Conservation (phyloP, 1,140 invertebrate species). For the silkworm (Bombyx mori) region DNA sequence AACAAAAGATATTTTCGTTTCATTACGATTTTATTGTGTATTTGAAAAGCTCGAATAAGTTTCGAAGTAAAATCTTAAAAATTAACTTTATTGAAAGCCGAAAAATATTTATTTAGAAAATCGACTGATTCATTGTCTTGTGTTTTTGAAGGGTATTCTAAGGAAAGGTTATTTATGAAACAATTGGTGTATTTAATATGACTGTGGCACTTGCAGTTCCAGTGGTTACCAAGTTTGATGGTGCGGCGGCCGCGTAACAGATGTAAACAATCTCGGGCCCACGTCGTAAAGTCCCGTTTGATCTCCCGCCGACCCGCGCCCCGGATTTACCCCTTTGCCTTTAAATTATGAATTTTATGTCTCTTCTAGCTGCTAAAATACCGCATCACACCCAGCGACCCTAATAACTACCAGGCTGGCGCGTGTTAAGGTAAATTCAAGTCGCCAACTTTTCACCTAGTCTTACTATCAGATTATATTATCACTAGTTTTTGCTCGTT, state of each 20-base stretch:
- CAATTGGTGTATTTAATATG: slow-evolving; percentile 19
- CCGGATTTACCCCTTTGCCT: slow-evolving; percentile 25
- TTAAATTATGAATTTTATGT: slow-evolving; percentile 67
- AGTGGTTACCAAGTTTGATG: slow-evolving; percentile 62
- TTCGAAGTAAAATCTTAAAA: neutral
- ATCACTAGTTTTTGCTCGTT: no score
- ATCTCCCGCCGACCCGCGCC: slow-evolving; percentile 46
- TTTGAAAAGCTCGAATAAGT: no score
- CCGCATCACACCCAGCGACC: slow-evolving; percentile 48
- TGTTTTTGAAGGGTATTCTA: slow-evolving; percentile 3
- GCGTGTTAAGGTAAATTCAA: neutral
- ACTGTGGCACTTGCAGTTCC: slow-evolving; percentile 39
- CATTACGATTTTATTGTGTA: neutral
- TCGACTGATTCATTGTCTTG: no score
- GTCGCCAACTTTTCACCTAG: neutral
- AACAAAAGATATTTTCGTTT: slow-evolving; percentile 4
- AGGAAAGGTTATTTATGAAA: slow-evolving; percentile 11
- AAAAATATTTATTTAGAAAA: neutral
- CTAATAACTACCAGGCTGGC: slow-evolving; percentile 29
- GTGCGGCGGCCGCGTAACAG: slow-evolving; percentile 54
- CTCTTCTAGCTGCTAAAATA: slow-evolving; percentile 49
- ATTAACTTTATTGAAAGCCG: neutral
- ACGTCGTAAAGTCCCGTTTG: slow-evolving; percentile 64
- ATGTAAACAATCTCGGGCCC: slow-evolving; percentile 65
- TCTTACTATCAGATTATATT: no score